Conservation (phyloP, 1,140 invertebrate genomes). For the Sitobion miscanthi region DNA sequence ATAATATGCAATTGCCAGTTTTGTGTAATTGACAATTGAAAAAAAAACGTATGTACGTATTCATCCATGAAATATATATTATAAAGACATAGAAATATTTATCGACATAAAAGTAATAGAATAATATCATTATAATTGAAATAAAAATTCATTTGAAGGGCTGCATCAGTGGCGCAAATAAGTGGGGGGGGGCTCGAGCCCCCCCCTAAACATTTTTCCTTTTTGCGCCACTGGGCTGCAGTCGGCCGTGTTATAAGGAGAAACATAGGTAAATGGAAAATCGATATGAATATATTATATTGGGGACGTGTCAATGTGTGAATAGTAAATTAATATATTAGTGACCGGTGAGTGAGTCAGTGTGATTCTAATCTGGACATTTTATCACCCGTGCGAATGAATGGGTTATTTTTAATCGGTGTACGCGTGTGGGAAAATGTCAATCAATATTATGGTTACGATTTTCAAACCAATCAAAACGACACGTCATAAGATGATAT, state of each 20-base stretch:
- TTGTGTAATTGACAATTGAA: background rate
- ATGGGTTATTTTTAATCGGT: background rate
- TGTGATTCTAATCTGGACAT: background rate
- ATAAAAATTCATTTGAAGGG: background rate
- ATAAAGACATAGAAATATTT: background rate
- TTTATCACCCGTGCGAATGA: background rate
- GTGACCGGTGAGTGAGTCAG: background rate
- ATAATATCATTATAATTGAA: background rate
- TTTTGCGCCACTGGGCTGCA: background rate
- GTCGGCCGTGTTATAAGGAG: background rate
- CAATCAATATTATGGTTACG: background rate
- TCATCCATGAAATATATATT: background rate
- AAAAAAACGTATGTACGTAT: background rate
- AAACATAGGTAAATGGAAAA: background rate
- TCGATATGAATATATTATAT: background rate
- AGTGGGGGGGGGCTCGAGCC: no score
- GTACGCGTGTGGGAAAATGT: background rate
- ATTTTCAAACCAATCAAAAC: background rate
- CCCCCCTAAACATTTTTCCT: no score
- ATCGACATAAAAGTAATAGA: background rate
- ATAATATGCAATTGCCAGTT: background rate
- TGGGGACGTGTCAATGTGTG: background rate
- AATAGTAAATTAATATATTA: background rate
- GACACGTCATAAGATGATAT: background rate
- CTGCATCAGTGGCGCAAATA: no score